Percentiles rank a stretch among this genome's conserved stretches.
phyloP scores from a whole-genome alignment of 2,888 invertebrate species.

The Odiellus spinosus region DNA sequence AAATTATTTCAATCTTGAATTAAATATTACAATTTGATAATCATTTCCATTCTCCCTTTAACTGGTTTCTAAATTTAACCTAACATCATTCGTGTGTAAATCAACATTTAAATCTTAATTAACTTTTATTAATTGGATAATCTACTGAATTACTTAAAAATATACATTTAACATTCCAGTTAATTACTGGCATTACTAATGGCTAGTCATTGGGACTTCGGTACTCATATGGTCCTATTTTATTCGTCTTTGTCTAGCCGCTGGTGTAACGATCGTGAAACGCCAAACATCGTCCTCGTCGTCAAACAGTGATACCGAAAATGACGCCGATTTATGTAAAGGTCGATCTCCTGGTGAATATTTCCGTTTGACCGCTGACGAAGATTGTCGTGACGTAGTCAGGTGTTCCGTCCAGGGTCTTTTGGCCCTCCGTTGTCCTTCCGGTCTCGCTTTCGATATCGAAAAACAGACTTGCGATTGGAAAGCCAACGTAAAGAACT shows the following conservation, averaged over 20 bases:
- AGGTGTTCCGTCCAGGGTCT: conserved; percentile 52
- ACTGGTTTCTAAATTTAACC: no score
- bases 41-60: no score
- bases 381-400: conserved; percentile 83
- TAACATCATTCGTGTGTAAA: no score
- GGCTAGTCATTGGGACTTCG: no score
- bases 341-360: conserved; percentile 80
- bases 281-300: conserved; percentile 44
- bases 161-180: no score
- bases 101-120: no score
- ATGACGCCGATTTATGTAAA: conserved; percentile 55
- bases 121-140: no score
- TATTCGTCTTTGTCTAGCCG: conserved; percentile 5
- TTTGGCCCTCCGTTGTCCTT: conserved; percentile 75
- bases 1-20: no score
- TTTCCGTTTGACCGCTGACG: conserved; percentile 65
- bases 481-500: conserved; percentile 92
- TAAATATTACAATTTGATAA: no score
- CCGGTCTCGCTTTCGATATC: conserved; percentile 82
- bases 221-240: neutral
- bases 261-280: conserved; percentile 34
- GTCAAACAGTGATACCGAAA: conserved; percentile 33
- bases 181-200: no score
- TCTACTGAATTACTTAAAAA: no score
- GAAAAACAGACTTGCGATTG: conserved; percentile 89